Base-by-base conservation (phyloP, 35 echinoderm and acorn worm genomes). In the Eucidaris tribuloides region DNA sequence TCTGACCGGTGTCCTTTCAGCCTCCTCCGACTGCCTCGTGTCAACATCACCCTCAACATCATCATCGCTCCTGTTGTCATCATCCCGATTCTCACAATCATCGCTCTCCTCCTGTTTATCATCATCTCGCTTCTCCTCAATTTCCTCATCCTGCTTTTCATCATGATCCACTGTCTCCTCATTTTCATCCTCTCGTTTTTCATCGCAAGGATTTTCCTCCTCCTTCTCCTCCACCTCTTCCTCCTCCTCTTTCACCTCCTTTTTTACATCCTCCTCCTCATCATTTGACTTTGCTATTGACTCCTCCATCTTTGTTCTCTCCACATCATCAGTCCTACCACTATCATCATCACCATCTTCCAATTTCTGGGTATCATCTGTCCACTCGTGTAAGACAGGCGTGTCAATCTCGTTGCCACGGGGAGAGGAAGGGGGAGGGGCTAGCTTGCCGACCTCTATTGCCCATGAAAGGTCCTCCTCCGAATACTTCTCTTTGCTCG, bases 401-500 rank as follows among this genome's bases (percentile, higher is more conserved):
- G n/a, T n/a, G n/a, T n/a, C n/a, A n/a, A n/a, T n/a, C n/a, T n/a
- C n/a, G n/a, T n/a, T 7, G 7, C 31, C 34, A 7, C 64, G 64
- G 3, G 64, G 64, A 30, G 64, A 70, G 4, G 64, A 70, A n/a
- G n/a, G 37, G 68, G 24, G 41, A 44, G 37, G 29, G 68, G 68
- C 68, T 42, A 74, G 44, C 40, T 74, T 74, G 11, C 65, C 87
- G 1, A 87, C 91, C 43, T 71, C 65, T 13, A 83, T 78, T 15
- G 91, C 87, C 80, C 87, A 99, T 4, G 82, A 78, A 0, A 99
- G 43, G 7, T 99, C 96, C 25, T 93, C 83, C 36, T 90, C 28
- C 0, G 86, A 79, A 29, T 83, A 90, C n/a, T 49, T 70, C 23
- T 60, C 79, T 7, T 50, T 55, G 55, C 89, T 87, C 25, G 83